These are phyloP conservation scores for Pachycephala philippinensis DNA, from an alignment of 2,113 vertebrate genomes.

Conservation along the genomic window DNA sequence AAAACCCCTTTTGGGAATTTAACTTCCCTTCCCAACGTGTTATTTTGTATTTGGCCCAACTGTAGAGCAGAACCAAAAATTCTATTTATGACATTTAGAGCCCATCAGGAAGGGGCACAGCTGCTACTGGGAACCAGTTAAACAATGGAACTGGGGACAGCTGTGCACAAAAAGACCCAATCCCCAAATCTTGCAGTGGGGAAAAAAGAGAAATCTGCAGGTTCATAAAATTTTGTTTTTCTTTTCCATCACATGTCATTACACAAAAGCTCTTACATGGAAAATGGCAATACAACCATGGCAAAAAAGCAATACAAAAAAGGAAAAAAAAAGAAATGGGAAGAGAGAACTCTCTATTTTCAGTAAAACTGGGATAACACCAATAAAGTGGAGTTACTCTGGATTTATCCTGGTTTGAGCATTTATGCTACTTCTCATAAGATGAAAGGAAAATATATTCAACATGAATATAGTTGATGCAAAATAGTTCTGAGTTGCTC, in stretches of 20 bases:
- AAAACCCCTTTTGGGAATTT: not conserved
- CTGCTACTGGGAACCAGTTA: not conserved
- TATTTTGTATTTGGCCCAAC: not conserved
- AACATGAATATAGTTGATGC: not conserved
- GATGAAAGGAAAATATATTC: not conserved
- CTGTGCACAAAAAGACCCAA: not conserved
- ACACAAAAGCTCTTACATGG: not conserved
- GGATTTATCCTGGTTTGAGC: not conserved
- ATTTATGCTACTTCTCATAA: not conserved
- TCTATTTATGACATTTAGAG: not conserved
- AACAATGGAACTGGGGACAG: not conserved
- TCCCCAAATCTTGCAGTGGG: not conserved
- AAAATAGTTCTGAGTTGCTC: not conserved
- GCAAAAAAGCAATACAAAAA: not conserved
- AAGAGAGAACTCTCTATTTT: not conserved
- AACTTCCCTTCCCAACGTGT: not conserved
- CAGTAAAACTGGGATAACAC: not conserved
- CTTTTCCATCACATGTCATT: not conserved
- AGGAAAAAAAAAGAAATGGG: not conserved
- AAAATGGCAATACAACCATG: not conserved
- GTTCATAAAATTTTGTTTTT: not conserved
- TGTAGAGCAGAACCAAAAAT: not conserved
- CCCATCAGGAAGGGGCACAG: not conserved
- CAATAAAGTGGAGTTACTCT: not conserved
- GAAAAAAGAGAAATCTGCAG: not conserved